Percentiles rank a stretch among this genome's conserved stretches.
Conservation (phyloP, 2,888 invertebrate species). For the Drosophila paranaensis region DNA sequence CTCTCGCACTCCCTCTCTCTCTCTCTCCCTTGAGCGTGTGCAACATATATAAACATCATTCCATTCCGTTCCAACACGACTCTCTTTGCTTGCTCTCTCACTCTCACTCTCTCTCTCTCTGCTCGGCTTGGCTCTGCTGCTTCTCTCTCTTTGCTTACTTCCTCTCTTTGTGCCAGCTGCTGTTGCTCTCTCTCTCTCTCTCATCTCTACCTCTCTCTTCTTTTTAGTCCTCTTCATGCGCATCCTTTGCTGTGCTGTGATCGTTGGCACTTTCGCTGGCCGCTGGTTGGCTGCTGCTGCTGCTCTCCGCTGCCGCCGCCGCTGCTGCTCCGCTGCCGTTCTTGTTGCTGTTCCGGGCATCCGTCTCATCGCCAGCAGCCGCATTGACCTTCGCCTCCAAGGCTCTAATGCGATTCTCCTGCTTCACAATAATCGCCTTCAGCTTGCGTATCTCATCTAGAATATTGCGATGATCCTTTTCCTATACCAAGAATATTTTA, state of each 20-base stretch:
- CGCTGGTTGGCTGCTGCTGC: slow-evolving; percentile 51
- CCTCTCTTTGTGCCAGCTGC: slow-evolving; percentile 11
- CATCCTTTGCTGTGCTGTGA: slow-evolving; percentile 48
- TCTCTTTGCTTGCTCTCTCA: slow-evolving; percentile 47
- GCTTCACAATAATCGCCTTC: slow-evolving; percentile 97
- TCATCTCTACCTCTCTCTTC: slow-evolving; percentile 2
- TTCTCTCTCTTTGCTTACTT: not conserved
- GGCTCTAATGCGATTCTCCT: slow-evolving; percentile 89
- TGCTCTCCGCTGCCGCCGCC: slow-evolving; percentile 54
- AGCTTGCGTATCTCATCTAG: slow-evolving; percentile 95
- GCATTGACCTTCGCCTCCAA: slow-evolving; percentile 83
- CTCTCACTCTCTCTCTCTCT: slow-evolving; percentile 20
- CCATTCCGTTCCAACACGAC: slow-evolving; percentile 54
- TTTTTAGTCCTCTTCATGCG: slow-evolving; percentile 63
- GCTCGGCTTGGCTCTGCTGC: slow-evolving; percentile 1
- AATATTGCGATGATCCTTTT: slow-evolving; percentile 90
- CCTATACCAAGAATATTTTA: slow-evolving; percentile 62
- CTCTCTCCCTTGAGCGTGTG: slow-evolving; percentile 41
- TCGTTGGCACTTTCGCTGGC: slow-evolving; percentile 77
- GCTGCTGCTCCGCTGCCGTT: slow-evolving; percentile 51
- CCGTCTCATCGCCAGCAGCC: slow-evolving; percentile 79
- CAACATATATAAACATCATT: slow-evolving; percentile 54
- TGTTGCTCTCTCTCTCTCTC: slow-evolving; percentile 8
- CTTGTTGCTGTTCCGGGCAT: slow-evolving; percentile 68
- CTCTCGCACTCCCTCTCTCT: slow-evolving; percentile 24